These are phyloP conservation scores for Ecliptopera silaceata DNA, from an alignment of 2,888 invertebrate species.

Conservation along the genomic window DNA sequence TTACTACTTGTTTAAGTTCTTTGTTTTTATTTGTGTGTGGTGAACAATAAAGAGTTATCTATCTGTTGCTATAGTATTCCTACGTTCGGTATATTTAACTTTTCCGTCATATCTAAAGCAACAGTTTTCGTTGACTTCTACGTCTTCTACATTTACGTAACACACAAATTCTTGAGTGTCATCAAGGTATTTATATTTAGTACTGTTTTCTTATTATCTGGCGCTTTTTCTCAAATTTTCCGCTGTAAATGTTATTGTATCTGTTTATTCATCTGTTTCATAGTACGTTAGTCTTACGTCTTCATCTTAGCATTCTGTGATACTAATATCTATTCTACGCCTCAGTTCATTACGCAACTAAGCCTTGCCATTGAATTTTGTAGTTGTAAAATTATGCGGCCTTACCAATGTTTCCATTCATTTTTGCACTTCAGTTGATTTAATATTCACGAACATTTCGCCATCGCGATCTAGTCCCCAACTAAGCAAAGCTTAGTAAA, in stretches of 20 bases:
- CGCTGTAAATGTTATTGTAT: conserved; percentile 26
- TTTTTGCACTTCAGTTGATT: conserved; percentile 8
- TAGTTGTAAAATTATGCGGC: not conserved
- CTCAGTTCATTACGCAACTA: conserved; percentile 11
- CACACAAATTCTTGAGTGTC: conserved; percentile 21
- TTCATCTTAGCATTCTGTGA: not conserved
- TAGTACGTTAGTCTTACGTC: conserved; percentile 1
- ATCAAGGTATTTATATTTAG: conserved; percentile 39
- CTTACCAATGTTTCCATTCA: conserved; percentile 17
- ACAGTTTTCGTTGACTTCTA: not conserved
- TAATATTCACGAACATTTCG: no score
- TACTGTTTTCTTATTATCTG: conserved; percentile 35
- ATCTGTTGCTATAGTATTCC: no score
- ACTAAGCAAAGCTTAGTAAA: no score
- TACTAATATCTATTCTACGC: no score
- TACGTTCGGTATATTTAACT: no score
- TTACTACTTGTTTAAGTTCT: no score
- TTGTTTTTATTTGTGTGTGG: no score
- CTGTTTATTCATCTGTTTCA: conserved; percentile 21
- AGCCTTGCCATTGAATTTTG: conserved; percentile 32
- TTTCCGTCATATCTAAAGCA: no score
- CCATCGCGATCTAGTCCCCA: no score
- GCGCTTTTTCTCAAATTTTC: conserved; percentile 18
- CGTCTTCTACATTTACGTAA: conserved; percentile 19
- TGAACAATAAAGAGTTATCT: no score